Base-by-base conservation (phyloP, 2,888 invertebrate genomes). In the Parapristionchus giblindavisi region DNA sequence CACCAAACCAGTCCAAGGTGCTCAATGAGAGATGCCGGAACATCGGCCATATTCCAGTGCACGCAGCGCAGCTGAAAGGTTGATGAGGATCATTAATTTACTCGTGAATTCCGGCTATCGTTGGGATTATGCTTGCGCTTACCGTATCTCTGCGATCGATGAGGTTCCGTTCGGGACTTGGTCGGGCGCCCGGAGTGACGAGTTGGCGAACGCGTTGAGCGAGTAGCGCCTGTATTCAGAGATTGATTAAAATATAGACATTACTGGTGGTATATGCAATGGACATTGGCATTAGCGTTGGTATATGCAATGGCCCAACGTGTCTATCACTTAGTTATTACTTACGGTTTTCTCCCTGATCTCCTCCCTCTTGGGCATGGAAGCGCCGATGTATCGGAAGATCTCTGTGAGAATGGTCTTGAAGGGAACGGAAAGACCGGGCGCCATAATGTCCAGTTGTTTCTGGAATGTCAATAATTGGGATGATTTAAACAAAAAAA, bases 1-100 rank as follows among this genome's bases (percentile, higher is more conserved):
- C 17, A 68, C 68, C 70, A 71, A 6, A 71, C 40, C 1, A 71
- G 54, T n/a, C 70, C 70, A 11, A 71, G 36, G 29, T 71, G 38
- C 38, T 71, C 70, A 24, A 71, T 43, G 38, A 71, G 27, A 1
- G 36, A 29, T 3, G 56, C 29, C 17, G 40, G 32, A 2, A 71
- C 56, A 2, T 48, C 70, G 27, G 38, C 54, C 70, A 71, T 71
- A 29, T 71, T 71, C 70, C 70, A 71, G 38, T 71, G 70, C 56
- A 71, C 70, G 36, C 70, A 71, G 8, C 56, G 70, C 24, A 71
- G 70, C 34, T 71, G 63, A 40, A 43, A 43, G n/a, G n/a, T n/a
- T n/a, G n/a, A n/a, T n/a, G n/a, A n/a, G n/a, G n/a, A n/a, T n/a
- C n/a, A n/a, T n/a, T n/a, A n/a, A n/a, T n/a, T n/a, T n/a, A n/a